Percentiles rank a stretch among this genome's conserved stretches.
Conservation (phyloP, 2,888 invertebrate genomes). For the Geophilus truncorum region DNA sequence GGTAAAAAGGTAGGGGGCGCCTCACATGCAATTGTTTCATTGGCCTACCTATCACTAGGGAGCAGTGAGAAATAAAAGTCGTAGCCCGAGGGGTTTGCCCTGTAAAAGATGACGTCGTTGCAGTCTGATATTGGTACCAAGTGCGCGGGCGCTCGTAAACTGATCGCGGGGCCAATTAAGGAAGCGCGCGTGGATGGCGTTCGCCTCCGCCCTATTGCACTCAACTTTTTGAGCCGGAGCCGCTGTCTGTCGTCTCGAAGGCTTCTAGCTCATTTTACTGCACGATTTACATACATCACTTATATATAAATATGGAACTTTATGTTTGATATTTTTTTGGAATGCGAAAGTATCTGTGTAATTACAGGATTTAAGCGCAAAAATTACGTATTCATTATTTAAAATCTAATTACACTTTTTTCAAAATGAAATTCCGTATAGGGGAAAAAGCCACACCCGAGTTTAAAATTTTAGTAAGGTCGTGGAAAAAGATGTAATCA, state of each 20-base stretch:
- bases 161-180: constrained; percentile 20
- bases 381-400: too few species aligned
- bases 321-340: too few species aligned
- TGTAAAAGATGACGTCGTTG: constrained; percentile 27
- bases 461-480: too few species aligned
- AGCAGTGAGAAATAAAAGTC: constrained; percentile 25
- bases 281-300: neutral
- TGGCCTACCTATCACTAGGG: constrained; percentile 22
- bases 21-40: constrained; percentile 18
- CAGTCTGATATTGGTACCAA: constrained; percentile 15
- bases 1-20: constrained; percentile 27
- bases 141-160: constrained; percentile 18
- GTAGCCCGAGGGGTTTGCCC: constrained; percentile 17
- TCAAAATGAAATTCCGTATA: too few species aligned
- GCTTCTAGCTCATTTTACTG: neutral
- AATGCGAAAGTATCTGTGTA: too few species aligned
- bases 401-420: too few species aligned
- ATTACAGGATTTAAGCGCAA: too few species aligned
- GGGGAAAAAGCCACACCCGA: too few species aligned
- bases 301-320: neutral
- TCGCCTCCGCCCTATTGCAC: constrained; percentile 22
- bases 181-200: constrained; percentile 10
- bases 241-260: neutral
- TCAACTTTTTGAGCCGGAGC: neutral
- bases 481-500: too few species aligned